phyloP scores from a whole-genome alignment of 2,113 vertebrate species.

The Toxotes chatareus region DNA sequence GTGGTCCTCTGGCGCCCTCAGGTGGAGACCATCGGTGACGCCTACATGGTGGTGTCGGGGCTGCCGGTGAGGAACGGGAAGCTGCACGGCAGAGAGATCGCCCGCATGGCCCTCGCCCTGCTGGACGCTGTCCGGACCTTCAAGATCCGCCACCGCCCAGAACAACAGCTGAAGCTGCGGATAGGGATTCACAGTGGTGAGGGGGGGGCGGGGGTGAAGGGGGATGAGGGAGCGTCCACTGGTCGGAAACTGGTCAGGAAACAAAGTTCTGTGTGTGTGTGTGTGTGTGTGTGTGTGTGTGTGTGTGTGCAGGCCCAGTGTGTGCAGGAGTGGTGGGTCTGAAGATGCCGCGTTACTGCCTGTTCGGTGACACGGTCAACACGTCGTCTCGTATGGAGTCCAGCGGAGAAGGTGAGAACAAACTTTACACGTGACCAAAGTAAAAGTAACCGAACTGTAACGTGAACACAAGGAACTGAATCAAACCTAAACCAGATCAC shows the following conservation, averaged over 20 bases:
- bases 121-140: slow-evolving; percentile 91
- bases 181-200: slow-evolving; percentile 93
- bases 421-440: no score
- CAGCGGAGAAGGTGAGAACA: slow-evolving; percentile 87
- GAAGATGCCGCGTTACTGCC: slow-evolving; percentile 95
- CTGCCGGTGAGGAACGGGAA: slow-evolving; percentile 92
- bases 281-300: slow-evolving; percentile 23
- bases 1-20: slow-evolving; percentile 60
- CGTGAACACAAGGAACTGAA: no score
- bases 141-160: slow-evolving; percentile 89
- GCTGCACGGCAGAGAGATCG: slow-evolving; percentile 90
- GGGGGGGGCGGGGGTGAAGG: not conserved
- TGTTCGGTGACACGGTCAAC: slow-evolving; percentile 96
- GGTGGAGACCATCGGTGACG: slow-evolving; percentile 97
- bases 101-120: slow-evolving; percentile 93
- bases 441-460: not conserved
- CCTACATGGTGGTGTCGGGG: slow-evolving; percentile 97
- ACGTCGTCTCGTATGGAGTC: slow-evolving; percentile 96
- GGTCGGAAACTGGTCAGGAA: no score
- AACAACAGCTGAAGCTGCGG: slow-evolving; percentile 89
- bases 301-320: slow-evolving; percentile 86
- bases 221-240: no score
- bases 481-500: no score
- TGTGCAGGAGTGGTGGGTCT: slow-evolving; percentile 93
- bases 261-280: no score